phyloP scores from a whole-genome alignment of 2,113 vertebrate species.

The Tauraco erythrolophus region DNA sequence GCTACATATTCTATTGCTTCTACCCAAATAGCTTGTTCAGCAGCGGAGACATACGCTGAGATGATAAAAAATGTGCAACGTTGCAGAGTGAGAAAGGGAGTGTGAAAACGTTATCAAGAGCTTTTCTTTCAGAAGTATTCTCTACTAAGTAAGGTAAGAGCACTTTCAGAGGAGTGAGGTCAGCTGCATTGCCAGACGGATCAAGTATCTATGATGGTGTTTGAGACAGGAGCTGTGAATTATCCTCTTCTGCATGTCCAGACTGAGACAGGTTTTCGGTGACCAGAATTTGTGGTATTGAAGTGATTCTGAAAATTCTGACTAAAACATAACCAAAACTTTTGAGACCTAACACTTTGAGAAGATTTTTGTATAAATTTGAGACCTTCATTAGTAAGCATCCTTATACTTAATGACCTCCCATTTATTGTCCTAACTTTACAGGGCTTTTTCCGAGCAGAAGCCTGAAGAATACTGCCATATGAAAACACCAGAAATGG shows the following conservation, averaged over 20 bases:
- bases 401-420: neutral
- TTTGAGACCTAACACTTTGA: neutral
- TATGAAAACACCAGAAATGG: neutral
- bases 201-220: fast-evolving
- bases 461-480: neutral
- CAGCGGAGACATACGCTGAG: neutral
- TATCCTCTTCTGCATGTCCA: neutral
- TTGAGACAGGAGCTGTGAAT: neutral
- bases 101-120: neutral
- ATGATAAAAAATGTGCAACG: neutral
- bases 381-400: neutral
- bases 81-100: neutral
- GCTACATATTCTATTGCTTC: neutral
- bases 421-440: neutral
- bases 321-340: fast-evolving
- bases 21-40: neutral
- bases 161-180: neutral
- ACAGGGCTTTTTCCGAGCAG: neutral
- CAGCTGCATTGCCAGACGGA: neutral
- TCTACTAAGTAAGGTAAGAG: neutral
- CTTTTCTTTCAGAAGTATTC: neutral
- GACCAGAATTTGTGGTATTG: neutral
- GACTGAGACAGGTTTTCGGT: neutral
- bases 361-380: neutral
- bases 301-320: neutral